Base-by-base conservation (phyloP, 37 sponge, comb jelly and placozoan genomes). In the Cliona cf. orientalis region DNA sequence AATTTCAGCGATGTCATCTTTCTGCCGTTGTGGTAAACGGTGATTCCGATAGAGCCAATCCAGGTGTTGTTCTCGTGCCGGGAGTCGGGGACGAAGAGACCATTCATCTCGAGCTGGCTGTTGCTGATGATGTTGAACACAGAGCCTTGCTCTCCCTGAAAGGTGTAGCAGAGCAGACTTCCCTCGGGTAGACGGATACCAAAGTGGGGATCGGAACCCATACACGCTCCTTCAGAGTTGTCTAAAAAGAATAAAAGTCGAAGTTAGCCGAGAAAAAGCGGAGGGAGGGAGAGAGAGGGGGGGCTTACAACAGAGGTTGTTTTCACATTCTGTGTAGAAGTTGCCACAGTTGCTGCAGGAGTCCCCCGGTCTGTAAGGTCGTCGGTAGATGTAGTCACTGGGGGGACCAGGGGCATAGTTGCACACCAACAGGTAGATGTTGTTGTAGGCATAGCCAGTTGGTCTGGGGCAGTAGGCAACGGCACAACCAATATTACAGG, bases 111-210 rank as follows among this genome's bases (percentile, higher is more conserved):
- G 46, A 71, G 11, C 3, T 28, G 12, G 9, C 45, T 49, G 5
- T 19, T 71, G 26, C 28, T 45, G 72, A 45, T 45, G 23, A 71
- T n/a, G 49, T 71, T 71, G 72, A 71, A 71, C 49, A 26, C 46
- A 71, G 29, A 71, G 49, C 23, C 28, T 46, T 45, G 72, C 28
- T 71, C 72, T 71, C 72, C 72, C 31, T 71, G 72, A 5, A 71
- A 46, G 9, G 72, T 71, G 72, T 45, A 71, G 49, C 72, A 71
- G 46, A 71, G 72, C 3, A 44, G 46, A 22, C 45, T 42, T 17
- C 72, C 72, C 19, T 29, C 25, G 23, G 46, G 49, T 26, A 71
- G 49, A n/a, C 21, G 19, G 46, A 71, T 44, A 38, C 42, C 31
- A 28, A 71, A 71, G 29, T 71, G 72, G 2, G 72, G 72, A 33